These are phyloP conservation scores for Monodelphis domestica DNA, from an alignment of 2,797 vertebrate genomes.

Conservation along the genomic window DNA sequence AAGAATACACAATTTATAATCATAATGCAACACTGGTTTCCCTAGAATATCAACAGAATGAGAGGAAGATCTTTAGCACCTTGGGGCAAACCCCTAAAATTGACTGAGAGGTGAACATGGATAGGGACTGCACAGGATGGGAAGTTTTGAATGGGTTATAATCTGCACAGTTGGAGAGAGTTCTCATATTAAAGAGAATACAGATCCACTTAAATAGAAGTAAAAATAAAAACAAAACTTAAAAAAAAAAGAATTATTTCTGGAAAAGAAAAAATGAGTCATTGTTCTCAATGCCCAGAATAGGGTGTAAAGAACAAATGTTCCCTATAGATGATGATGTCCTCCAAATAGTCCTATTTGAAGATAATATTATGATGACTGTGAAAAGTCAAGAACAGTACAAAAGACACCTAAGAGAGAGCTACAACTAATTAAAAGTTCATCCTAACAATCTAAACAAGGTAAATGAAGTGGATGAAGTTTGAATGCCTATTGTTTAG, in stretches of 20 bases:
- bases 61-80: too few relatives aligned
- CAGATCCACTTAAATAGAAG: not conserved
- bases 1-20: too few relatives aligned
- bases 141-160: too few relatives aligned
- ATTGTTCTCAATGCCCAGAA: not conserved
- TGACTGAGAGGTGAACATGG: too few relatives aligned
- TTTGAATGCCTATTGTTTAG: not conserved
- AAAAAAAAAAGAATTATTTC: not conserved
- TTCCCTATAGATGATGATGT: not conserved
- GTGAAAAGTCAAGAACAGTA: not conserved
- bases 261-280: not conserved
- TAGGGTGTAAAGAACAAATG: not conserved
- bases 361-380: not conserved
- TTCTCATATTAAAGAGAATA: not conserved
- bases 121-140: too few relatives aligned
- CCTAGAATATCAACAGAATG: too few relatives aligned
- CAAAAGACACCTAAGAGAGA: not conserved
- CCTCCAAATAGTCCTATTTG: not conserved
- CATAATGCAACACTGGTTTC: too few relatives aligned
- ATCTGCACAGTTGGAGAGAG: too few relatives aligned
- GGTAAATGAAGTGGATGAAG: not conserved
- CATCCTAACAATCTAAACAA: not conserved
- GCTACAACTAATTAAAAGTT: not conserved
- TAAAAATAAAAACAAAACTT: not conserved
- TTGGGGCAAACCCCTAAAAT: too few relatives aligned